Evolutionary conservation across 2,113 vertebrate species (phyloP), one percentile per base, ranked within the genome.

Genomic region (Psilopogon haemacephalus): DNA sequence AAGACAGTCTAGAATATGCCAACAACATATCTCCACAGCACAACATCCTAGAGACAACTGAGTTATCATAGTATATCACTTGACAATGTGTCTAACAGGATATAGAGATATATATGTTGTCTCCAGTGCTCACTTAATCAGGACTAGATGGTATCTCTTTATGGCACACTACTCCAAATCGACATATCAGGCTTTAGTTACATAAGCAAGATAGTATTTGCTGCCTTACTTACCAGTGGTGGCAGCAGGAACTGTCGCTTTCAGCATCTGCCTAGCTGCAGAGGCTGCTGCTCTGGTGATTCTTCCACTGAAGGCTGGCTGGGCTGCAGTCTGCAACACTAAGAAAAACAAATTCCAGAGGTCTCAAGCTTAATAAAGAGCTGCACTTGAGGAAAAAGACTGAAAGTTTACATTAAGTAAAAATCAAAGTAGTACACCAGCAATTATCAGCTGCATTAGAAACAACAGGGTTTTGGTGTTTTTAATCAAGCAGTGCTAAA

Each of bases 241-340:
- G 6, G 70, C 52, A 19, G 80, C 71, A 33, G 82, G 2, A 58
- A 86, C 18, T 35, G 84, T 21, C 23, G 92, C 32, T 78, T 70
- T 94, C 46, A 67, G 37, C 52, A 40, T 12, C 82, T 97, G 97
- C n/a, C 89, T 97, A 23, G 96, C 80, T 68, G 91, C 86, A 56
- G 95, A 86, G 37, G 96, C 6, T 2, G 95, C 89, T 30, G 98
- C 95, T 95, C 97, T 96, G 64, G 97, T 97, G n/a, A 93, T 38
- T 89, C 97, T 97, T 63, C 67, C 12, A 8, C 70, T 88, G 11
- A 89, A 44, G 5, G 86, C 70, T 7, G 42, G 5, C 6, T 96
- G 69, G 56, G 40, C 44, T 33, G 69, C 28, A 26, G 89, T 15
- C 24, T 93, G 96, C 38, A 87, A 17, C 48, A 40, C 97, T 98